Evolutionary conservation across 1,140 invertebrate species (phyloP), one percentile per base, ranked within the genome.

Genomic region (Wasmannia auropunctata): DNA sequence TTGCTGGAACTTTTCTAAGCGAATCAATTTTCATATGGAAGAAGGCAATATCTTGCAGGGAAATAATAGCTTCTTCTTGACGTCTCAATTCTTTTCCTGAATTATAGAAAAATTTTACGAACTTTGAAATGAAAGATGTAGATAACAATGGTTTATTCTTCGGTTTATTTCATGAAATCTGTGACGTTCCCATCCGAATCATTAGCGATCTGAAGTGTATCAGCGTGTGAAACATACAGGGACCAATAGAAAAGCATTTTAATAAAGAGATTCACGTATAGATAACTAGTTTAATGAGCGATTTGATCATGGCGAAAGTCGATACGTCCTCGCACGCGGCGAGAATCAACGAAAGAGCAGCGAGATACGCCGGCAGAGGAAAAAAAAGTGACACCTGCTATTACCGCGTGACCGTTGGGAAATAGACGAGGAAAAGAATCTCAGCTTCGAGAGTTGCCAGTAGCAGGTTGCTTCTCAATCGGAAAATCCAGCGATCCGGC

Each of bases 231-330:
- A 34, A 76, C 16, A 2, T 11, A 28, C 16, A 43, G 1, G 28
- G 16, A 56, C 28, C 16, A 14, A 25, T 25, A 40, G 5, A n/a
- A 70, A 4, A 72, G 2, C 8, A 62, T 80, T 83, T 72, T 58
- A 72, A 51, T 25, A 83, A 83, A 74, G 34, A 69, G 54, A 34
- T 22, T 58, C 51, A 34, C 37, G 63, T 37, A 49, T 70, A 62
- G 56, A 28, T 22, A 58, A 69, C 14, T 63, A 31, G 22, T 54
- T 77, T 85, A 85, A 77, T 77, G 60, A 63, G 25, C 51, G 51
- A 77, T 63, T 85, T 85, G 22, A 0, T 43, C 7, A 10, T n/a
- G n/a, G 7, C 46, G 34, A 25, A 76, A 85, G 16, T 16, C 70
- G n/a, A 84, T 51, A 46, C 22, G 34, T 16, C 34, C 46, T 77